phyloP scores from a whole-genome alignment of 2,888 invertebrate species.

The Erpobdella octoculata region DNA sequence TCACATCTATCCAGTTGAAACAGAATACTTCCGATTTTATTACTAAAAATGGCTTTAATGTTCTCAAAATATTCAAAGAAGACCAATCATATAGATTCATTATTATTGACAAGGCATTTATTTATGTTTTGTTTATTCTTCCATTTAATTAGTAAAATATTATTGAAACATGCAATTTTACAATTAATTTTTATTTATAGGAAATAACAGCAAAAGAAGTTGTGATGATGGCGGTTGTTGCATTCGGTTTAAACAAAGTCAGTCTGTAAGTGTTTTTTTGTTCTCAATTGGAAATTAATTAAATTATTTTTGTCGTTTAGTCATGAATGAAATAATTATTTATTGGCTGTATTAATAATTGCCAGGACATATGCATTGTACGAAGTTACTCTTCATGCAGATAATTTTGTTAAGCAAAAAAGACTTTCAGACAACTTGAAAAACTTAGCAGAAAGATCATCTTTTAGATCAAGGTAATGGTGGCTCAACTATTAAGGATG shows the following conservation, averaged over 20 bases:
- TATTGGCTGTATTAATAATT: neutral
- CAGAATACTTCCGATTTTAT: slow-evolving; percentile 1
- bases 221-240: slow-evolving; percentile 90
- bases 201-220: slow-evolving; percentile 67
- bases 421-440: slow-evolving; percentile 86
- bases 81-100: slow-evolving; percentile 97
- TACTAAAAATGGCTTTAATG: slow-evolving; percentile 56
- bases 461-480: slow-evolving; percentile 57
- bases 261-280: slow-evolving; percentile 63
- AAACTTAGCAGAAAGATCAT: slow-evolving; percentile 90
- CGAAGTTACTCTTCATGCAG: slow-evolving; percentile 82
- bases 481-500: neutral
- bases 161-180: slow-evolving; percentile 25
- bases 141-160: neutral
- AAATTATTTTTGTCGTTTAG: neutral
- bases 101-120: slow-evolving; percentile 74
- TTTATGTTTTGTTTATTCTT: neutral
- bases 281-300: neutral
- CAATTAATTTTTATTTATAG: slow-evolving; percentile 42
- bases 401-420: slow-evolving; percentile 90
- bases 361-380: slow-evolving; percentile 73
- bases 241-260: slow-evolving; percentile 87
- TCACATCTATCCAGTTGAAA: slow-evolving; percentile 38
- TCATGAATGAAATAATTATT: neutral
- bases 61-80: slow-evolving; percentile 79